phyloP scores from a whole-genome alignment of 2,113 vertebrate species.

The Etheostoma spectabile region DNA sequence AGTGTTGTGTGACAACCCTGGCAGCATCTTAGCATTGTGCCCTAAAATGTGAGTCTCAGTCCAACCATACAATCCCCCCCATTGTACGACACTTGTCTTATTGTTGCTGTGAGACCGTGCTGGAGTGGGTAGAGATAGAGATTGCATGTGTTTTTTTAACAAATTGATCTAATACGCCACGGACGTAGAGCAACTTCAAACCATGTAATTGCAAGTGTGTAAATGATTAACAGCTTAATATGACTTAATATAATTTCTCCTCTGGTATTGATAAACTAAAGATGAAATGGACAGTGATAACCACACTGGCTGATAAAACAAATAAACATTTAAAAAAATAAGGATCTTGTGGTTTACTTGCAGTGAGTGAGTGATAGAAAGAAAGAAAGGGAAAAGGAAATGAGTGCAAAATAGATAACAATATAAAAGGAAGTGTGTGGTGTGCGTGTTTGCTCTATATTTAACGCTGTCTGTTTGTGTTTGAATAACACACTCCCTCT shows the following conservation, averaged over 20 bases:
- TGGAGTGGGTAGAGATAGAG: neutral
- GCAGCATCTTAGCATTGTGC: neutral
- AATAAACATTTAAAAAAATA: slow-evolving; percentile 1
- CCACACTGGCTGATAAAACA: neutral
- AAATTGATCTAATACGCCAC: neutral
- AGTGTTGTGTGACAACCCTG: neutral
- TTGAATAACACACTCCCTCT: neutral
- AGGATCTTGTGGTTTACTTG: slow-evolving; percentile 12
- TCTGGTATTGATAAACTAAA: no score
- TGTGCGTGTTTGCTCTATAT: neutral
- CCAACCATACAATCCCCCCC: slow-evolving; percentile 14
- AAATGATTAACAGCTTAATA: neutral
- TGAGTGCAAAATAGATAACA: neutral
- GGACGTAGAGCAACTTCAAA: neutral
- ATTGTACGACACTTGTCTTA: slow-evolving; percentile 23
- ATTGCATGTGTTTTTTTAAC: slow-evolving; percentile 14
- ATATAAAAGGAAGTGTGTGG: neutral
- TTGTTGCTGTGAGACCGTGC: neutral
- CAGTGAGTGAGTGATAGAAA: neutral
- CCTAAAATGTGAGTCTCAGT: slow-evolving; percentile 8
- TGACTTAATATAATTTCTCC: neutral
- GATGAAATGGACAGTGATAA: neutral
- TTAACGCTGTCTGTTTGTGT: neutral
- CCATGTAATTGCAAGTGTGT: neutral
- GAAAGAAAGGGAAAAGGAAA: slow-evolving; percentile 24